Evolutionary conservation across 92 coral and sea anemone genomes (phyloP), one percentile per base, ranked within the genome.

Genomic region (Pocillopora meandrina): DNA sequence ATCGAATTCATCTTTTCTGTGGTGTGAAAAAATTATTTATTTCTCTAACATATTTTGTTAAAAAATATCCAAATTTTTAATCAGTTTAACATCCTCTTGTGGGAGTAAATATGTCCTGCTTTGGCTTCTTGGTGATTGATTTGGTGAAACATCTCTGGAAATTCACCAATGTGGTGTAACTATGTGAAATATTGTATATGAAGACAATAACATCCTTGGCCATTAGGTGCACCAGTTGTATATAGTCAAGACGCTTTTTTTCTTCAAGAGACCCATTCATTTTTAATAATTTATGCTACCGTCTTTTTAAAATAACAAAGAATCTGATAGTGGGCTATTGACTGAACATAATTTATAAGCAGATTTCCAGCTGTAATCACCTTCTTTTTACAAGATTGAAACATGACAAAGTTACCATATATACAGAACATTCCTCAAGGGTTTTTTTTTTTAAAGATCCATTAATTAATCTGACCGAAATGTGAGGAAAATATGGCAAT

Each of bases 11-110:
- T 18, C 74, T 34, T 23, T 59, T 66, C 66, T 75, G 65, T 31
- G 79, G 79, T 75, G 79, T 60, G 65, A 33, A 75, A 12, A 26
- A 13, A 26, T 23, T 13, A 56, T 58, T 60, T 20, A 75, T 55
- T 75, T 17, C 18, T 12, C 10, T 9, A 16, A 75, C 49, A 20
- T 35, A 10, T 75, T 75, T 59, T 13, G 65, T 6, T 23, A 10
- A 31, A 57, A 13, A 20, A 0, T 8, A 20, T 23, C 65, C 31
- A 75, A 19, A 33, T 23, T 74, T 26, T 58, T 57, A 56, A 31
- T 75, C 4, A 8, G 23, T 75, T 58, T 58, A 75, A 58, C 59
- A 75, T 75, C n/a, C 23, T 36, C 66, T 56, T 21, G 55, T 58
- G 52, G 8, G 23, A 72, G 57, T 72, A 65, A 65, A 72, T 72